Conservation (phyloP, 2,888 invertebrate genomes). For the Eristalis intricaria region DNA sequence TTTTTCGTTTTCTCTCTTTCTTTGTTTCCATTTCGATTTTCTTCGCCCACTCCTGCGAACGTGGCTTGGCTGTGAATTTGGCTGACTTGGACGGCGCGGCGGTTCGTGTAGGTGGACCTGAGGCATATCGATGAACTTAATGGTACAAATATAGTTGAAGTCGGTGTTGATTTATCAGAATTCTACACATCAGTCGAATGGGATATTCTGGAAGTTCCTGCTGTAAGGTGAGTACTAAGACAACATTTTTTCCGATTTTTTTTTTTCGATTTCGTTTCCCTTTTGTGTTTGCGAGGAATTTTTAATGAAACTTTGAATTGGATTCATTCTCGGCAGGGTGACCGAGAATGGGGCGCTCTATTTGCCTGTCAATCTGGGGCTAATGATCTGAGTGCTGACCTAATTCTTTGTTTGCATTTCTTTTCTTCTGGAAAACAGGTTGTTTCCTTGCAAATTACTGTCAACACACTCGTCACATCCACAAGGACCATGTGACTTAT, state of each 20-base stretch:
- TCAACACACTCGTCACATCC: too few species aligned
- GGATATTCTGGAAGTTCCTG: slow-evolving; percentile 98
- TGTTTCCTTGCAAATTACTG: too few species aligned
- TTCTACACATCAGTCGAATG: slow-evolving; percentile 99
- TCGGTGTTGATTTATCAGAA: slow-evolving; percentile 97
- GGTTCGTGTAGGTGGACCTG: slow-evolving; percentile 90
- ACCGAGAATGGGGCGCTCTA: too few species aligned
- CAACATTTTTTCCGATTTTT: neutral
- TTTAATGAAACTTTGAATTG: neutral
- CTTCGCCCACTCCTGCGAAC: neutral
- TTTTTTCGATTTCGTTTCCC: too few species aligned
- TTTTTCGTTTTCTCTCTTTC: slow-evolving; percentile 7
- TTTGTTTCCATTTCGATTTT: slow-evolving; percentile 12
- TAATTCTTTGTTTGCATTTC: too few species aligned
- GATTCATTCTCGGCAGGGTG: too few species aligned
- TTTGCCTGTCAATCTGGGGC: too few species aligned
- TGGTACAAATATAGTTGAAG: slow-evolving; percentile 93
- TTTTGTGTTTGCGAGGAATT: neutral
- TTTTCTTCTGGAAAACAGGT: too few species aligned
- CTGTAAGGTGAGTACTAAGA: slow-evolving; percentile 87
- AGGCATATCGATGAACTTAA: slow-evolving; percentile 95
- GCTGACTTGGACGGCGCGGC: slow-evolving; percentile 11
- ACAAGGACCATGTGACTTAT: too few species aligned
- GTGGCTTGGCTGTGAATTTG: neutral
- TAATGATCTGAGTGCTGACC: too few species aligned